These are phyloP conservation scores for Erebia palarica DNA, from an alignment of 2,888 invertebrate genomes.

Conservation along the genomic window DNA sequence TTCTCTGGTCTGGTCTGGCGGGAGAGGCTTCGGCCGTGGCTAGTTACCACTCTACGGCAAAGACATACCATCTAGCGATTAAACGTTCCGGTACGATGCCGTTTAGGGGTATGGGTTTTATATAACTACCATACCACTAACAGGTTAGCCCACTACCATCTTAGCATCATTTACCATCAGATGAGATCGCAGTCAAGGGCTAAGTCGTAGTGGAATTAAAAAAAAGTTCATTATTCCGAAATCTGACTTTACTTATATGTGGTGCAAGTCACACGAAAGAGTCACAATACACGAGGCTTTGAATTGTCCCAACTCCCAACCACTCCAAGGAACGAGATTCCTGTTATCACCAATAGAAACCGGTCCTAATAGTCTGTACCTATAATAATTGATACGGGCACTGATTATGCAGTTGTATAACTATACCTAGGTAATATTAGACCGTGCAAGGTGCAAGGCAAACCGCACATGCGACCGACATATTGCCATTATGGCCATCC, in stretches of 20 bases:
- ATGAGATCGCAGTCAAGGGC: too few relatives aligned
- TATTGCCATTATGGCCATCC: not conserved
- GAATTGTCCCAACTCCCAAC: conserved; percentile 24
- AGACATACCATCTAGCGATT: too few relatives aligned
- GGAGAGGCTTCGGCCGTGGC: too few relatives aligned
- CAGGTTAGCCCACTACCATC: too few relatives aligned
- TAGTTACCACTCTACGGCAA: too few relatives aligned
- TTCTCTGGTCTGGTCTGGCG: too few relatives aligned
- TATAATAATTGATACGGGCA: conserved; percentile 33
- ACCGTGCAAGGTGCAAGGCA: conserved; percentile 25
- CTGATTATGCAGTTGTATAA: conserved; percentile 20
- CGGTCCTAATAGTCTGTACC: conserved; percentile 37
- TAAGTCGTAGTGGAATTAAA: not conserved
- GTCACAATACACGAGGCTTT: conserved; percentile 14
- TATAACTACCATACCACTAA: too few relatives aligned
- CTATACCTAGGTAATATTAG: conserved; percentile 14
- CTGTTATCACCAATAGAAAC: conserved; percentile 46
- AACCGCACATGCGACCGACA: conserved; percentile 17
- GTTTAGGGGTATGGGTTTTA: too few relatives aligned
- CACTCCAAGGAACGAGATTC: conserved; percentile 45
- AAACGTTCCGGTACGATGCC: too few relatives aligned
- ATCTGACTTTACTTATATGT: not conserved
- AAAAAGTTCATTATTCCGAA: not conserved
- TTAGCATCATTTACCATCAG: too few relatives aligned
- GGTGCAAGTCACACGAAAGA: not conserved